Conservation (phyloP, 2,888 invertebrate species). For the Hedya salicella region DNA sequence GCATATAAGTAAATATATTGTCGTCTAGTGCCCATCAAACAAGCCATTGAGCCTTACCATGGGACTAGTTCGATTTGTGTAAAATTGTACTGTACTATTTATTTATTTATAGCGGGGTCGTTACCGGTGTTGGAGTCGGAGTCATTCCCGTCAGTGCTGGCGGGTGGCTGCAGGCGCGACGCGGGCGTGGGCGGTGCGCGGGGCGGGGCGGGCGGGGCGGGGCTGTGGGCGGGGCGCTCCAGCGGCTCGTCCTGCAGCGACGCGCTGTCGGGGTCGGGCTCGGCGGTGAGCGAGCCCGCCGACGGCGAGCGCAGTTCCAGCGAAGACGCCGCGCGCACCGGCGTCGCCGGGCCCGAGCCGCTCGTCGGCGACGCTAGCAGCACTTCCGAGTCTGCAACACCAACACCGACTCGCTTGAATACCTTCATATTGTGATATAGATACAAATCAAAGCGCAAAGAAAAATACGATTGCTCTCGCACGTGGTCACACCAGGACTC, state of each 20-base stretch:
- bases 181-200: background rate
- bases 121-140: slow-evolving; percentile 24
- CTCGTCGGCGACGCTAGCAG: slow-evolving; percentile 58
- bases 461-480: no score
- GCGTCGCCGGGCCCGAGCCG: slow-evolving; percentile 53
- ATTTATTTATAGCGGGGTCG: no score
- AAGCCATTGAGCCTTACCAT: no score
- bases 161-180: background rate
- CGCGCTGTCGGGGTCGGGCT: slow-evolving; percentile 54
- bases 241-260: slow-evolving; percentile 69
- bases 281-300: slow-evolving; percentile 36
- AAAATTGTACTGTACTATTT: no score
- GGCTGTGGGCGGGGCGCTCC: slow-evolving; percentile 18
- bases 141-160: slow-evolving; percentile 11
- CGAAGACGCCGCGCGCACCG: slow-evolving; percentile 40
- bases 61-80: no score
- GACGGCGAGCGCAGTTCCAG: slow-evolving; percentile 46
- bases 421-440: no score
- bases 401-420: no score
- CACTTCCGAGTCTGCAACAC: slow-evolving; percentile 68
- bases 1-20: no score
- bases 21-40: no score
- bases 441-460: no score
- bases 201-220: slow-evolving; percentile 29
- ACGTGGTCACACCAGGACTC: no score